phyloP scores from a whole-genome alignment of 1,140 invertebrate species.

The Anagrus nilaparvatae region DNA sequence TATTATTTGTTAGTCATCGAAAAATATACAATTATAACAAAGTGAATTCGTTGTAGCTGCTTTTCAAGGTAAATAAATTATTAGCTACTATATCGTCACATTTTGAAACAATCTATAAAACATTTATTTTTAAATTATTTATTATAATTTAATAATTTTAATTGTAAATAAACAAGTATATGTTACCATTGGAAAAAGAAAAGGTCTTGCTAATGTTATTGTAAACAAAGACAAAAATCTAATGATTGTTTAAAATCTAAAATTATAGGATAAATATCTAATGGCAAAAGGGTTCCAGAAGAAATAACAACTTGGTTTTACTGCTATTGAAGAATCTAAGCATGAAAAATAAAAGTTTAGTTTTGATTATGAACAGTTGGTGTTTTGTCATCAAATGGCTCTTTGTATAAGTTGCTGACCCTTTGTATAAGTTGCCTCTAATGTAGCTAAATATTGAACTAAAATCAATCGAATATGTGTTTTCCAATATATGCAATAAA shows the following conservation, averaged over 20 bases:
- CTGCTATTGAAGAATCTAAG: conserved; percentile 96
- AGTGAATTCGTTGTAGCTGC: too few species aligned
- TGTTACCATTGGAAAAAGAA: conserved; percentile 88
- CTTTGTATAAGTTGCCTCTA: conserved; percentile 94
- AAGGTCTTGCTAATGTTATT: conserved; percentile 94
- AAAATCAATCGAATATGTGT: conserved; percentile 87
- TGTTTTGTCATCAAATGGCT: conserved; percentile 93
- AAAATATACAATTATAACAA: too few species aligned
- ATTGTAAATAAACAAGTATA: conserved; percentile 9
- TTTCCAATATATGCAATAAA: conserved; percentile 82
- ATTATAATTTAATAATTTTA: conserved; percentile 11
- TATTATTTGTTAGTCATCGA: too few species aligned
- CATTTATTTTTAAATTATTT: conserved; percentile 5
- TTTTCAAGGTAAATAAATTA: too few species aligned
- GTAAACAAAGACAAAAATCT: conserved; percentile 96
- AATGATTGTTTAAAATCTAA: conserved; percentile 95
- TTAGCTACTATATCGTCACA: conserved; percentile 96
- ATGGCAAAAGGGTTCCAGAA: conserved; percentile 92
- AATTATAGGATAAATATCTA: conserved; percentile 99
- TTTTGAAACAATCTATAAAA: conserved; percentile 82
- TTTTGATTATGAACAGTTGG: conserved; percentile 94
- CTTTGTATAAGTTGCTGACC: conserved; percentile 95
- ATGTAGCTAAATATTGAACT: conserved; percentile 83
- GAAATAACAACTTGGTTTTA: conserved; percentile 97
- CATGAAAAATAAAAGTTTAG: conserved; percentile 88